A percentile compares a stretch with the other conserved stretches of the same genome.
These are phyloP conservation scores for Dicrurus megarhynchus DNA, from an alignment of 2,113 vertebrate genomes.

Conservation along the genomic window DNA sequence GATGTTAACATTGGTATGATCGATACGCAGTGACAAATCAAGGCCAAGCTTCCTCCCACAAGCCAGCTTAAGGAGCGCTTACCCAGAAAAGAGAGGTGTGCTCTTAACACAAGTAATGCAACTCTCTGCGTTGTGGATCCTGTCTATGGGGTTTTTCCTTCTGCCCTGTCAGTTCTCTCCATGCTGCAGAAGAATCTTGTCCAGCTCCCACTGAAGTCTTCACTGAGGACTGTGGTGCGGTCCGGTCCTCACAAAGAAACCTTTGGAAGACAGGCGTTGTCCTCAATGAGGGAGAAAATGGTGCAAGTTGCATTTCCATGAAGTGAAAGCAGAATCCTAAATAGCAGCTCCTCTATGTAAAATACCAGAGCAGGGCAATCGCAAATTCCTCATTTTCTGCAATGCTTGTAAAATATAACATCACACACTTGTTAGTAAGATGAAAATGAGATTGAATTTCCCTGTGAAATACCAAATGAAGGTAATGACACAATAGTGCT, in stretches of 20 bases:
- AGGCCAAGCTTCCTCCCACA: background rate
- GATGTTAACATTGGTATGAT: background rate
- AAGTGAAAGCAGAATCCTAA: background rate
- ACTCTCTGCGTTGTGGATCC: background rate
- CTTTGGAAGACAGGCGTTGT: background rate
- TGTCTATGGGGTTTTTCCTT: background rate
- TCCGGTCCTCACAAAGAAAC: background rate
- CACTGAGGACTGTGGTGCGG: background rate
- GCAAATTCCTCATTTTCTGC: background rate
- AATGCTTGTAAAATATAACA: background rate
- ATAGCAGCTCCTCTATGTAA: background rate
- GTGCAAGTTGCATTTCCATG: background rate
- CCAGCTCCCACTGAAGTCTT: background rate
- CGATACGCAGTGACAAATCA: rapidly evolving
- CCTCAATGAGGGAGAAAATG: background rate
- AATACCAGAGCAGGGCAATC: background rate
- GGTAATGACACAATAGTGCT: background rate
- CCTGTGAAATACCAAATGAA: background rate
- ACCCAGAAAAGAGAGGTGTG: background rate
- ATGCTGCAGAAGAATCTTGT: background rate
- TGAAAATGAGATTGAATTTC: background rate
- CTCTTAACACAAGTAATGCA: background rate
- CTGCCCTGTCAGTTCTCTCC: background rate
- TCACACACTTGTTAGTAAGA: background rate
- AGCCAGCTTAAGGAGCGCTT: background rate